Base-by-base conservation (phyloP, 2,797 vertebrate species). In the Malurus splendens region DNA sequence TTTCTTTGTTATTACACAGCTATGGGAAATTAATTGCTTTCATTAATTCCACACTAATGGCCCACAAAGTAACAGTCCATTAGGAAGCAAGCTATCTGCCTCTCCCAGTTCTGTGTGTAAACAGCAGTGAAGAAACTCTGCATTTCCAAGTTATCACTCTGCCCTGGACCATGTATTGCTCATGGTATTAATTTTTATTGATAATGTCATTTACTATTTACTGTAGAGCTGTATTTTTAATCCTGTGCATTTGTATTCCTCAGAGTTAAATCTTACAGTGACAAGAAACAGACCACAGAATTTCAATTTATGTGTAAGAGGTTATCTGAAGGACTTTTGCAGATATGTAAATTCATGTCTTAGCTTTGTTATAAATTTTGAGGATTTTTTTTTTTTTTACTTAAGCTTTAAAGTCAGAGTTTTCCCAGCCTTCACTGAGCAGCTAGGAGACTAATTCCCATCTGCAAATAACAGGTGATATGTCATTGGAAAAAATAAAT, bases 21-120 rank as follows among this genome's bases (percentile, higher is more conserved):
- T 80, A 85, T 79, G 87, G 75, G 57, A 90, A 92, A 93, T 89
- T 92, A 91, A 94, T 93, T 87, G 75, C 70, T 90, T 83, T 90
- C 68, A 80, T 91, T 93, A 93, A 89, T 93, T 91, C 61, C 76
- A 74, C 54, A 60, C n/a, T 87, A 93, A 87, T 79, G 71, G 45
- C 28, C 68, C 66, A 48, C 10, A 28, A 82, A 80, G n/a, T 73
- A 73, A 67, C 54, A 74, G 18, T 82, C 68, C 48, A 72, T 80
- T 90, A 85, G 52, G 51, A 92, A 90, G 60, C 48, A 92, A 90
- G 84, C n/a, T 83, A 88, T 89, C 54, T 84, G 57, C 36, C 47
- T 57, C 51, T 82, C 57, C 27, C 65, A 76, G 60, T 52, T 76
- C 60, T 82, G 25, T 50, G 17, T 78, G 41, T 64, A 81, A 84